Evolutionary conservation across 2,888 invertebrate genomes (phyloP).

Genomic region (Pristionchus entomophagus): DNA sequence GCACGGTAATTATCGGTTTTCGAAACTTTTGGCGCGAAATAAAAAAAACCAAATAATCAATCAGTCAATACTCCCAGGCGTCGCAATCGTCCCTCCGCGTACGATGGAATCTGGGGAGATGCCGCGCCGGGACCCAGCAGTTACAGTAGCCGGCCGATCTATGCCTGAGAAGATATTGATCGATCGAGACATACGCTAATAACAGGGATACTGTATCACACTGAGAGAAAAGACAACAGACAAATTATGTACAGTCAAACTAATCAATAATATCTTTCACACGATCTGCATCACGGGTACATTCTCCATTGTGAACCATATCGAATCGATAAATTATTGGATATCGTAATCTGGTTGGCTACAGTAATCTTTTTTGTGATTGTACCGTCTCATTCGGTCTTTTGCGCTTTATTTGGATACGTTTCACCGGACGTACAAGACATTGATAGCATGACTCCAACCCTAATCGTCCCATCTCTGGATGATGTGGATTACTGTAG

Average conservation of each 20-base stretch:
- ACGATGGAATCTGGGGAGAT: slow-evolving; percentile 36
- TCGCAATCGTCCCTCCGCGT: background rate
- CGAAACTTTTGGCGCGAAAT: no score
- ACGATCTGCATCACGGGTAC: slow-evolving; percentile 10
- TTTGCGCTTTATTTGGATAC: background rate
- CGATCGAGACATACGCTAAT: background rate
- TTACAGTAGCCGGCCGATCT: slow-evolving; percentile 37
- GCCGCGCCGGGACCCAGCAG: slow-evolving; percentile 34
- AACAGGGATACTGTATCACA: background rate
- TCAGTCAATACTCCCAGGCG: background rate
- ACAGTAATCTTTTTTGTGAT: no score
- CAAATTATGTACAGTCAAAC: background rate
- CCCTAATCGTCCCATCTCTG: no score
- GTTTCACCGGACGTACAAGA: background rate
- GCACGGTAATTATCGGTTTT: background rate
- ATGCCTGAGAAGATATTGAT: slow-evolving; percentile 41
- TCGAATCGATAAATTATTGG: slow-evolving; percentile 11
- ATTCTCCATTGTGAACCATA: slow-evolving; percentile 31
- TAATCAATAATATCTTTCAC: background rate
- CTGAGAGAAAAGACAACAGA: background rate
- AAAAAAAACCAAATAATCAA: background rate
- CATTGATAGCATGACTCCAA: background rate
- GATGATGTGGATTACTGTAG: no score
- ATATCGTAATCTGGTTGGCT: no score
- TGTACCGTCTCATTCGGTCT: background rate